Percentiles rank a stretch among this genome's conserved stretches.
Evolutionary conservation across 2,888 invertebrate species (phyloP).

Genomic region (Drosophila demipolita): DNA sequence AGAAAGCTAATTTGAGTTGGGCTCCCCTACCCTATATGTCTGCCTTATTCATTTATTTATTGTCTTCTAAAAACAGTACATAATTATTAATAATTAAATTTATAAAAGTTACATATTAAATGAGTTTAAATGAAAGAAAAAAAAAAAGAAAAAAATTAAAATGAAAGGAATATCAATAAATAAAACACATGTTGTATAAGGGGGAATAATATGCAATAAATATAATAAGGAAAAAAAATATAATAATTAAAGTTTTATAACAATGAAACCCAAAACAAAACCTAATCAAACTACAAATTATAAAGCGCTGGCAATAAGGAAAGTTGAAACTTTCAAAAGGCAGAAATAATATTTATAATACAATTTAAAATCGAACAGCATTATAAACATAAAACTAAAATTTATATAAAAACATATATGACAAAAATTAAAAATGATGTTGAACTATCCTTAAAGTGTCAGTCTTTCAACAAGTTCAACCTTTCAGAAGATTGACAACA

Average conservation of each 20-base stretch:
- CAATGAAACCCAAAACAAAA: not conserved
- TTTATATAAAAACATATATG: not conserved
- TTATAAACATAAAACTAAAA: not conserved
- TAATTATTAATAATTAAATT: not conserved
- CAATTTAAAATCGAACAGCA: not conserved
- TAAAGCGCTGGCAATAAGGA: not conserved
- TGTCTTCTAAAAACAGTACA: not conserved
- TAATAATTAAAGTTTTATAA: not conserved
- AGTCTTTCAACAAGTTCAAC: not conserved
- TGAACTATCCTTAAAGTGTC: not conserved
- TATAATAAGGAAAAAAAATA: not conserved
- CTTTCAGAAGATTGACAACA: not conserved
- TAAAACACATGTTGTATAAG: not conserved
- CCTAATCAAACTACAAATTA: not conserved
- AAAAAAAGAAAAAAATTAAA: not conserved
- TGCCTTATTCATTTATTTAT: too few species aligned
- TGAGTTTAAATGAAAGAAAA: too few species aligned
- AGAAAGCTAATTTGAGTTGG: not conserved
- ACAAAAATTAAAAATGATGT: not conserved
- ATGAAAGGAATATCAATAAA: not conserved
- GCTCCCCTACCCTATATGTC: not conserved
- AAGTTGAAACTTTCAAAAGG: not conserved
- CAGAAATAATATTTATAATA: not conserved
- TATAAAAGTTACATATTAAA: rapidly evolving
- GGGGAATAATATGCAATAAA: not conserved